Evolutionary conservation across 2,888 invertebrate species (phyloP), one percentile per base, ranked within the genome.

Genomic region (Cataglyphis altisquamis): DNA sequence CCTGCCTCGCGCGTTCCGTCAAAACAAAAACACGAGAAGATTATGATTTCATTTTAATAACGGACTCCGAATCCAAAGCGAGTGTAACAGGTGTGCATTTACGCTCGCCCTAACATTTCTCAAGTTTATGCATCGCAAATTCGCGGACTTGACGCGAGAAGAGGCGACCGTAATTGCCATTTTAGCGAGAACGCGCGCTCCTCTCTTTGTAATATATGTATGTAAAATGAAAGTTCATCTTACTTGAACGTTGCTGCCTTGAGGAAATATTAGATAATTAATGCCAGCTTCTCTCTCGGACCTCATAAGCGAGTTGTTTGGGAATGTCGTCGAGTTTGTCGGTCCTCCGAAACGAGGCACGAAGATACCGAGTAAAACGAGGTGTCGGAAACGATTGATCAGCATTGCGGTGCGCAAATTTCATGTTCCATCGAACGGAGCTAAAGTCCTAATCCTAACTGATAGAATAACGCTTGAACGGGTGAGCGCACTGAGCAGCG

Each of bases 181-280:
- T 62, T 64, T 6, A n/a, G 29, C 48, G 32, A 66, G 39, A 36
- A 29, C 10, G 9, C 10, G 9, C 10, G 9, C 39, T 36, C 18
- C 2, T 52, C 36, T 48, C 2, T 10, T 48, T 52, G 25, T 52
- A n/a, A 41, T 39, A 39, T n/a, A 39, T 5, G 48, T 62, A n/a
- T 41, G 29, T 25, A 18, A 36, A 52, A 81, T 66, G 25, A 63
- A 48, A 48, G 12, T 45, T 74, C 12, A 12, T 96, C 96, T 96
- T 86, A 96, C 95, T 93, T 96, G 96, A 77, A 96, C 94, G 45
- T 96, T 96, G 90, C 96, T 96, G 72, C 96, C 96, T 94, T 96
- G 96, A 0, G 96, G 96, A 92, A 96, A 96, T 77, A 96, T 92
- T 48, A 96, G 93, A 90, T 96, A 96, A 86, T 96, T 95, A 87